Evolutionary conservation across 2,113 vertebrate genomes (phyloP), one percentile per base, ranked within the genome.

Genomic region (Dolichotis patagonum): DNA sequence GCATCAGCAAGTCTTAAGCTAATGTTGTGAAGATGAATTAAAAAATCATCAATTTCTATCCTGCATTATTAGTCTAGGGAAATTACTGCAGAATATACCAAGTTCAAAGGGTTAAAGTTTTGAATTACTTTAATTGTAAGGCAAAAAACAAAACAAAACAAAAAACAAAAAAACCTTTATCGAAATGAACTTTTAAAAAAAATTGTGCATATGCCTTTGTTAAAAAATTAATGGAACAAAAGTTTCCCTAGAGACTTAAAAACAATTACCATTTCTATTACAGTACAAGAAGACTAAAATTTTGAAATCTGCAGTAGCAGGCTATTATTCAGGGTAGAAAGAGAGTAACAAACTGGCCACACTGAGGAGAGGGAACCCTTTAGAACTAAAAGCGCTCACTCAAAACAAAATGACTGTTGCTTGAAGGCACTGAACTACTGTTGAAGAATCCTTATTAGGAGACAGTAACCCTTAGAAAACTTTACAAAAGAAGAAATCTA

Each of bases 161-260:
- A n/a, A n/a, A n/a, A n/a, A n/a, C n/a, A n/a, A n/a, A 30, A 96
- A 73, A 97, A 71, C 69, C 88, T 81, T 97, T 94, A 86, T 54
- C 73, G 38, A 87, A 91, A 91, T 94, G 17, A 82, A 28, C 83
- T 78, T 62, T 90, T 88, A 52, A 52, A 52, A 52, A 52, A 52
- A 52, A 28, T 54, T 95, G 35, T 92, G n/a, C 35, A 6, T 84
- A 69, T 65, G 38, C 52, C 56, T 91, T 91, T 87, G 43, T 94
- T 22, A 62, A 85, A 89, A 96, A 90, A 38, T 54, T 95, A 94
- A 96, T 71, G 88, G 77, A 90, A 96, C 49, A 91, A 95, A 97
- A 86, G 35, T 91, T 97, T 96, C 89, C 81, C 71, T 41, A 91
- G 75, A 95, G 93, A 96, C 88, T 91, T 84, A 87, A 92, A 93